These are phyloP conservation scores for Sinhomidia bicolor DNA, from an alignment of 2,888 invertebrate species.

Conservation along the genomic window DNA sequence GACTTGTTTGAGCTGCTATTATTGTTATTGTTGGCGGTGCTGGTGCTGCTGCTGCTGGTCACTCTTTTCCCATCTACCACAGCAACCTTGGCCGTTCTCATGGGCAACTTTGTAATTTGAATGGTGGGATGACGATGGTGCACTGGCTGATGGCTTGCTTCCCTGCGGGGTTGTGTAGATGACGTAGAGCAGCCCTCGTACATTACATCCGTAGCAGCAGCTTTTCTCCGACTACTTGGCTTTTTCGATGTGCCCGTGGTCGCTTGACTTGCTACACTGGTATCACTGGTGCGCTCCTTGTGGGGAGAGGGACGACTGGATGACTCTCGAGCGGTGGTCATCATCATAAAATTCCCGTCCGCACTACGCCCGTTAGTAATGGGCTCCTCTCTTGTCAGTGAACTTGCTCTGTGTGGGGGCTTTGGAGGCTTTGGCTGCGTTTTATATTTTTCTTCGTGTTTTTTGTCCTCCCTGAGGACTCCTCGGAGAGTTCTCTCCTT, in stretches of 20 bases:
- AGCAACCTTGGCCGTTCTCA: conserved; percentile 58
- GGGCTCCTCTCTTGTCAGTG: conserved; percentile 25
- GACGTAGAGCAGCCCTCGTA: neutral
- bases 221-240: conserved; percentile 8
- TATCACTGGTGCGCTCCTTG: conserved; percentile 28
- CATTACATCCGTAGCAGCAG: neutral
- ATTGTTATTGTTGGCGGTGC: too few species aligned
- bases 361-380: neutral
- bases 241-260: conserved; percentile 1
- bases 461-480: neutral
- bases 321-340: conserved; percentile 36
- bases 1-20: conserved; percentile 65
- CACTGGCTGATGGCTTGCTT: conserved; percentile 42
- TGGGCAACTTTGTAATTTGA: conserved; percentile 78
- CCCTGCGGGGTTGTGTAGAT: neutral
- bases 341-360: neutral
- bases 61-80: conserved; percentile 59
- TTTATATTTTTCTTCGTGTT: conserved; percentile 44
- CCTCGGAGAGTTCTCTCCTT: conserved; percentile 13
- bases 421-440: conserved; percentile 77
- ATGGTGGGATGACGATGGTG: conserved; percentile 78
- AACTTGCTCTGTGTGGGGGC: conserved; percentile 75
- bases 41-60: conserved; percentile 35
- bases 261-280: neutral
- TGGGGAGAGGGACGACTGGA: neutral